phyloP scores from a whole-genome alignment of 2,113 vertebrate genomes.

The Anarhynchus alexandrinus region DNA sequence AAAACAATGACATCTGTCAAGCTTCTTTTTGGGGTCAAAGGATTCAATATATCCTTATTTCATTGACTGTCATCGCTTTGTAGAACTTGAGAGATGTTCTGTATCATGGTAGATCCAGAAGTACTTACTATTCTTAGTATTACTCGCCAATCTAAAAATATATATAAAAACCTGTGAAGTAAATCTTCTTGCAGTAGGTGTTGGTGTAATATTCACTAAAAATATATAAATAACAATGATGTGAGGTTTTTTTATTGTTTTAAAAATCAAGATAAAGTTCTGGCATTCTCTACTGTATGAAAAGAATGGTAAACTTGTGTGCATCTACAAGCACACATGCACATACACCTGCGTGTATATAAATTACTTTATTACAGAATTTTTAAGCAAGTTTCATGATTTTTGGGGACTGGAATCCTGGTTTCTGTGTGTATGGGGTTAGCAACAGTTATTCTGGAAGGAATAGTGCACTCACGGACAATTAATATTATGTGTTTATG shows the following conservation, averaged over 20 bases:
- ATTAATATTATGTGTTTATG: neutral
- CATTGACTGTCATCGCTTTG: neutral
- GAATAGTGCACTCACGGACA: neutral
- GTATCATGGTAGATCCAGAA: neutral
- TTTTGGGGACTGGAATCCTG: neutral
- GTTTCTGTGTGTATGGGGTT: neutral
- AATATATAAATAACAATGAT: neutral
- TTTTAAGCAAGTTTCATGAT: neutral
- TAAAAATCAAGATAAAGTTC: neutral
- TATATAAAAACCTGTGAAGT: neutral
- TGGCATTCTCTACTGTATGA: neutral
- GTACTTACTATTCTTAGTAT: no score
- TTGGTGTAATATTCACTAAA: neutral
- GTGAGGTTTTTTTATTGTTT: neutral
- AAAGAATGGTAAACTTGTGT: neutral
- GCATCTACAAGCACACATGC: rapidly evolving
- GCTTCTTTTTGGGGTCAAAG: neutral
- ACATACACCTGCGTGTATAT: neutral
- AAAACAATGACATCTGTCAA: neutral
- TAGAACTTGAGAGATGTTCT: neutral
- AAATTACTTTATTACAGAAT: neutral
- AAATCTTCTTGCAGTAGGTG: neutral
- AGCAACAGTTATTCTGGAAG: neutral
- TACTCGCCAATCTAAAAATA: neutral
- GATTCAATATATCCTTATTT: neutral